Evolutionary conservation across 2,113 vertebrate species (phyloP).

Genomic region (Poecilia latipinna): DNA sequence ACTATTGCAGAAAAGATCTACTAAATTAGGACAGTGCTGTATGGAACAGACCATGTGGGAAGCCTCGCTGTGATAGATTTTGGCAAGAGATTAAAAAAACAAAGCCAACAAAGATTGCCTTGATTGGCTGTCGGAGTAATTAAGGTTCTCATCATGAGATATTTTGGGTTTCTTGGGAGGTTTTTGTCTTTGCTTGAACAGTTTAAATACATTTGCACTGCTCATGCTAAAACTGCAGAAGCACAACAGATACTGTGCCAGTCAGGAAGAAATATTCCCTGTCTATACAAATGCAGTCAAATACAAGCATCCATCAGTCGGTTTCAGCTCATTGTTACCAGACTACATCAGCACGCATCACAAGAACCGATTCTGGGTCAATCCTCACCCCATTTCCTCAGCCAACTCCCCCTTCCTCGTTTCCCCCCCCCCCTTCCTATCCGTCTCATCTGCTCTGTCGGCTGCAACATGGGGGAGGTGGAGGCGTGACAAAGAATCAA

Average conservation of each 20-base stretch:
- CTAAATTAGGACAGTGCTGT: constrained; percentile 12
- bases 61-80: constrained; percentile 12
- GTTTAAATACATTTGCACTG: neutral
- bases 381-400: constrained; percentile 57
- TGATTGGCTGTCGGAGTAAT: constrained; percentile 9
- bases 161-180: too few relatives aligned
- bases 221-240: neutral
- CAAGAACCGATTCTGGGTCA: constrained; percentile 74
- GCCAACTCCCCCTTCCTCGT: constrained; percentile 9
- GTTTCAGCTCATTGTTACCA: constrained; percentile 47
- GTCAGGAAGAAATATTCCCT: constrained; percentile 18
- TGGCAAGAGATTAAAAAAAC: constrained; percentile 1
- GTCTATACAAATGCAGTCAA: constrained; percentile 18
- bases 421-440: constrained; percentile 34
- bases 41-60: neutral
- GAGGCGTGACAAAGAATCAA: constrained; percentile 47
- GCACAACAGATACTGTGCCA: neutral
- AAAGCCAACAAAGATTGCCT: constrained; percentile 5
- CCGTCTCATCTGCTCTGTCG: constrained; percentile 51
- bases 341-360: constrained; percentile 64
- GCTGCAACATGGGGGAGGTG: constrained; percentile 49
- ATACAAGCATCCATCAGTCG: constrained; percentile 28
- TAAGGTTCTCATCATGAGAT: neutral
- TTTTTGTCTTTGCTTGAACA: neutral
- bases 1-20: constrained; percentile 17